Conservation (phyloP, 2,797 vertebrate species). For the Hipposideros larvatus region DNA sequence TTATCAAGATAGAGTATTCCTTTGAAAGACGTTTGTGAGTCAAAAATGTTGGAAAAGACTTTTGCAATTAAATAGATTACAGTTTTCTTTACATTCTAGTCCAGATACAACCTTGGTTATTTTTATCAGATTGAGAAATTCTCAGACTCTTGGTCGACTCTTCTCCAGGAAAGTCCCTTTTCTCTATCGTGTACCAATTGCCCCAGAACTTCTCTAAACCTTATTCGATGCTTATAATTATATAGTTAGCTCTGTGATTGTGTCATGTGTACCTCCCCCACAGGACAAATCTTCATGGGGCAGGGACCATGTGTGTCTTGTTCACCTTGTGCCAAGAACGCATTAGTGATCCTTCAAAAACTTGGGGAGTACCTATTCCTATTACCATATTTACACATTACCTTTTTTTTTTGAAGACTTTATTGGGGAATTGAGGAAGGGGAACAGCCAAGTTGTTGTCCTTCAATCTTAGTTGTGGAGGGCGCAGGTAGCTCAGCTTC, state of each 20-base stretch:
- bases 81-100: constrained; percentile 38
- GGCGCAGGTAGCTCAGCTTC: no score
- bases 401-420: no score
- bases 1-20: constrained; percentile 15
- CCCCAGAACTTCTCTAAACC: background rate
- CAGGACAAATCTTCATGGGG: background rate
- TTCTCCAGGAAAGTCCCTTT: background rate
- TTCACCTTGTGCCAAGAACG: background rate
- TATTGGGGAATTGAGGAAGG: no score
- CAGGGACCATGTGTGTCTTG: background rate
- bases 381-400: background rate
- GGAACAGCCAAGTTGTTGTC: no score
- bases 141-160: background rate
- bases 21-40: background rate
- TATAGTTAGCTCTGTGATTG: background rate
- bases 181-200: background rate
- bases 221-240: background rate
- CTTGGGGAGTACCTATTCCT: background rate
- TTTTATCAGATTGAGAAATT: background rate
- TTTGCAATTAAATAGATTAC: background rate
- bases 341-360: background rate
- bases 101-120: background rate
- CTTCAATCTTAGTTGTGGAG: no score
- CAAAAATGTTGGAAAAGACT: constrained; percentile 20
- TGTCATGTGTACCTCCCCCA: background rate